phyloP scores from a whole-genome alignment of 2,113 vertebrate genomes.

The Psammodynastes pulverulentus region DNA sequence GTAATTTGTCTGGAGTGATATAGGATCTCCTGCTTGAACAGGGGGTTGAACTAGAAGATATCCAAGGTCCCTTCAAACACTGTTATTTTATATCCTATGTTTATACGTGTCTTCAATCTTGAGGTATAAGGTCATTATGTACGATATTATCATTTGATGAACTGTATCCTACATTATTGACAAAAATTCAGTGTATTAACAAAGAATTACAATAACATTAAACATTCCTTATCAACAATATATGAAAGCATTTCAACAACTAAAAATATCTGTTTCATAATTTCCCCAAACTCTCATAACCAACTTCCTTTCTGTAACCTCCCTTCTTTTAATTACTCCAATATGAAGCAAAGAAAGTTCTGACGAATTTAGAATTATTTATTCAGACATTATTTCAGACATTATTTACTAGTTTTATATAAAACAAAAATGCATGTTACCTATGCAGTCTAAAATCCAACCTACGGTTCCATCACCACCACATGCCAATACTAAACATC shows the following conservation, averaged over 20 bases:
- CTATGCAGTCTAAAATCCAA: conserved; percentile 96
- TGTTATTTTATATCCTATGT: too few relatives aligned
- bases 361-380: neutral
- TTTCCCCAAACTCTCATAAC: neutral
- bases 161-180: neutral
- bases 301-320: neutral
- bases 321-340: neutral
- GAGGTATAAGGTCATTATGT: neutral
- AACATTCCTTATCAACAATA: neutral
- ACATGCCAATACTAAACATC: conserved; percentile 90
- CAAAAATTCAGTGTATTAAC: neutral
- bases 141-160: neutral
- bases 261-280: neutral
- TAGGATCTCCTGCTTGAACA: neutral
- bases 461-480: conserved; percentile 94
- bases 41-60: neutral
- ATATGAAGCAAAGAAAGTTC: neutral
- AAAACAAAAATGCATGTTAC: conserved; percentile 64
- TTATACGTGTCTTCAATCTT: neutral
- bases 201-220: neutral
- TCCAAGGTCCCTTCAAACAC: neutral
- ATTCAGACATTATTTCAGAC: neutral
- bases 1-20: neutral
- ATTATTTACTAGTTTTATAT: neutral
- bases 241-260: neutral